These are phyloP conservation scores for Drosophila lowei DNA, from an alignment of 1,140 invertebrate species.

Conservation along the genomic window DNA sequence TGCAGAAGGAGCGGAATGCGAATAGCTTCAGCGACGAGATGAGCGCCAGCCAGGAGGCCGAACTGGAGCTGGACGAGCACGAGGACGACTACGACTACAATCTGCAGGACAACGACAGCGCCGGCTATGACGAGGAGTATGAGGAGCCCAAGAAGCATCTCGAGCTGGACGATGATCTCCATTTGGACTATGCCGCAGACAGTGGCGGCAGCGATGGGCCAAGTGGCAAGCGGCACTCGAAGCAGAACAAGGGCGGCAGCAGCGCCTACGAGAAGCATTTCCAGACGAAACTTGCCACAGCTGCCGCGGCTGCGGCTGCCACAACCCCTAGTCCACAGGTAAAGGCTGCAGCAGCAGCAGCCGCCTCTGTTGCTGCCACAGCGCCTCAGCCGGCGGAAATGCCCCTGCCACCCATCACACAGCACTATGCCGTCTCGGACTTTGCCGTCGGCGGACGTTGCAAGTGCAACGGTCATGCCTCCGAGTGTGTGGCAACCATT, in stretches of 20 bases:
- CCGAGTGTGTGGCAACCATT: constrained; percentile 86
- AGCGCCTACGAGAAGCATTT: constrained; percentile 72
- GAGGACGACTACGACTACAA: constrained; percentile 79
- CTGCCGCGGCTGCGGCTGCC: constrained; percentile 3
- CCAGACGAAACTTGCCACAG: constrained; percentile 49
- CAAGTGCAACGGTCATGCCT: constrained; percentile 99
- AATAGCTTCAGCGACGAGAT: constrained; percentile 82
- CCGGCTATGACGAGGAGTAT: constrained; percentile 82
- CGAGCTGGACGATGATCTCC: constrained; percentile 74
- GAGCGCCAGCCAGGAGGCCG: constrained; percentile 67
- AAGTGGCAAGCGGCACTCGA: constrained; percentile 42
- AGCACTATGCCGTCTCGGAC: constrained; percentile 96
- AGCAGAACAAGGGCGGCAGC: constrained; percentile 59
- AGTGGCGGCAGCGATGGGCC: constrained; percentile 65
- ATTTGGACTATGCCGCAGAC: constrained; percentile 66
- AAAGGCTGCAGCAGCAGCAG: constrained; percentile 13
- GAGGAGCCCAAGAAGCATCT: constrained; percentile 80
- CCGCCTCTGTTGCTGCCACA: constrained; percentile 37
- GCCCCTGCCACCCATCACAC: constrained; percentile 82
- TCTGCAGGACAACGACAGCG: constrained; percentile 78
- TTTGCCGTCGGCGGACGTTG: constrained; percentile 98
- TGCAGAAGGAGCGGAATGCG: constrained; percentile 73
- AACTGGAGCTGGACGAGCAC: constrained; percentile 71
- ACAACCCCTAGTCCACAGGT: constrained; percentile 6
- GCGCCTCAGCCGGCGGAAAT: constrained; percentile 64